Percentiles rank a stretch among this genome's conserved stretches.
phyloP scores from a whole-genome alignment of 2,888 invertebrate genomes.

The Smittia sp. region DNA sequence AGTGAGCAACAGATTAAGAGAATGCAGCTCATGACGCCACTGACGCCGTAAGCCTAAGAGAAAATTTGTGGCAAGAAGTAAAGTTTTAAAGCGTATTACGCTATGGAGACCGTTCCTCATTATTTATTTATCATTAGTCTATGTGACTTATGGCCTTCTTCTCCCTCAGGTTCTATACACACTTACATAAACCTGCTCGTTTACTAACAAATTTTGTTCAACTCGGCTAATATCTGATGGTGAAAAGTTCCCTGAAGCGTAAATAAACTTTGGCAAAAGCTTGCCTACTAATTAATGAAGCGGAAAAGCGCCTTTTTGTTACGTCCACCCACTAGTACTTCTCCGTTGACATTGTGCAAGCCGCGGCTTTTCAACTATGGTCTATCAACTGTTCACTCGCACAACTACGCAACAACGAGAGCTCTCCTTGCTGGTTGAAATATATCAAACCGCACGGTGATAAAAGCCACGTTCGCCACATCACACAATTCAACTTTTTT shows the following conservation, averaged over 20 bases:
- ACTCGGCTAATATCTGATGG: no score
- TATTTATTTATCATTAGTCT: slow-evolving; percentile 24
- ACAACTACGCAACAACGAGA: not conserved
- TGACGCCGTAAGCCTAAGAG: not conserved
- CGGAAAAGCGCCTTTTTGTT: no score
- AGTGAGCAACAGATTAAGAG: not conserved
- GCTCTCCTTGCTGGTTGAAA: not conserved
- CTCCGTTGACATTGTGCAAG: no score
- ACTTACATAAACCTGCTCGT: not conserved
- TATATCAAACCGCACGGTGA: not conserved
- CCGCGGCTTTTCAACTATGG: no score
- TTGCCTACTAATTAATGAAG: no score
- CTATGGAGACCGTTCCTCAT: slow-evolving; percentile 23
- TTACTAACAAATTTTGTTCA: not conserved
- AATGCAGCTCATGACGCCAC: not conserved
- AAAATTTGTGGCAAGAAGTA: not conserved
- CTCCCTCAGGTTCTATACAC: not conserved
- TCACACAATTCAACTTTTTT: not conserved
- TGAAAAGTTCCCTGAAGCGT: no score
- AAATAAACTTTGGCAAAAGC: no score
- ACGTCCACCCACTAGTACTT: no score
- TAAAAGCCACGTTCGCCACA: not conserved
- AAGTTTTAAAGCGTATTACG: not conserved
- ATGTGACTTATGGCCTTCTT: slow-evolving; percentile 9
- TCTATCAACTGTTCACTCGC: no score